Base-by-base conservation (phyloP, 2,113 vertebrate genomes). In the Dromas ardeola region DNA sequence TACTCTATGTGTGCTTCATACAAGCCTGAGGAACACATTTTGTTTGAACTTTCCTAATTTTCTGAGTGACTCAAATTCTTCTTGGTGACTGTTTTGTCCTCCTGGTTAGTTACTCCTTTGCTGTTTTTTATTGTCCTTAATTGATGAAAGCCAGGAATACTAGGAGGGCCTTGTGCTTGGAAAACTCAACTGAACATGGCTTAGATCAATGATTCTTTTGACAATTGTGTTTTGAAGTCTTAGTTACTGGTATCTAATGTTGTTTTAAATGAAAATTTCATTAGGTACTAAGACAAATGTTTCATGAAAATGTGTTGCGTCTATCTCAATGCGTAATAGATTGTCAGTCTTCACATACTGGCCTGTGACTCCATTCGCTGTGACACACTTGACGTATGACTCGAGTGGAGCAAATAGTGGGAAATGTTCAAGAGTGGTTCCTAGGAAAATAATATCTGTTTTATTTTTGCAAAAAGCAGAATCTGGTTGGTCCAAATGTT, bases 1-100 rank as follows among this genome's bases (percentile, higher is more conserved):
- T 11, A 4, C 56, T 55, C 15, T 12, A 2, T 4, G 3, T 26
- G 1, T 25, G 23, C 42, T 72, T n/a, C 58, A 56, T 56, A 50
- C 23, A 25, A 30, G 58, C 43, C 25, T 42, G 30, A 56, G 30
- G 77, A 53, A 38, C 1, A 0, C 30, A 2, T 58, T 56, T 56
- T 42, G 21, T 15, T 42, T 50, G 55, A 26, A 26, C 9, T 49
- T 55, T 8, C 20, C 30, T 30, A 9, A 26, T 47, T 84, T 32
- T 19, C 21, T 3, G 2, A 21, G 14, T 0, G 2, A 40, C n/a
- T 77, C 29, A 16, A 2, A 10, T 15, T 45, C 10, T 22, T 34
- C 6, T 27, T 50, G 22, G 32, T 26, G 40, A 40, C 12, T 32
- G 9, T 63, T 56, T 21, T 50, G 13, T 49, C 56, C 40, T 83